Evolutionary conservation across 1,140 invertebrate genomes (phyloP).

Genomic region (Coptotermes formosanus): DNA sequence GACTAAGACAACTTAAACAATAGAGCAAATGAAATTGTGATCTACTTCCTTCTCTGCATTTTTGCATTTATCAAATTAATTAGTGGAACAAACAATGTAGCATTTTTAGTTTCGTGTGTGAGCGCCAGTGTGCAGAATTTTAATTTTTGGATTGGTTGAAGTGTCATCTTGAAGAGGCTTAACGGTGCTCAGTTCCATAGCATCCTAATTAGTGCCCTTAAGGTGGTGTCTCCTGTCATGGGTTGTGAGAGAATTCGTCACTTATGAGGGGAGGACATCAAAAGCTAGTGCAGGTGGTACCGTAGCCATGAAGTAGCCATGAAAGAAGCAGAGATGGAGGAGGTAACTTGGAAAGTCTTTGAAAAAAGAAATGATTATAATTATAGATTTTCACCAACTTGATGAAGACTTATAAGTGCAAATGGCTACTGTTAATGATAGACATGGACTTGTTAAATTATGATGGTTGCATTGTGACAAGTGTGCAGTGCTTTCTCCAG

Average conservation of each 20-base stretch:
- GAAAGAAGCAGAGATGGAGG: background rate
- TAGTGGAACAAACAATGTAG: no score
- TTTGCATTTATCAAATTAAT: no score
- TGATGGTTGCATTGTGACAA: slow-evolving; percentile 14
- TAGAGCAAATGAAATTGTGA: no score
- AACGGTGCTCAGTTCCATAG: no score
- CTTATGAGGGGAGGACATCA: background rate
- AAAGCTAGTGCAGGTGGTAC: background rate
- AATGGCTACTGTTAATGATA: slow-evolving; percentile 4
- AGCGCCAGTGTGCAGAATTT: no score
- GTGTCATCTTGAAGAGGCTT: no score
- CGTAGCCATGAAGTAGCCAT: background rate
- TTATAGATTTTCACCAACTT: slow-evolving; percentile 23
- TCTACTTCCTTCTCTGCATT: no score
- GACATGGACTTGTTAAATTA: slow-evolving; percentile 14
- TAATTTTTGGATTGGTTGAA: no score
- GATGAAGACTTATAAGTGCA: background rate
- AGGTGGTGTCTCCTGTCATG: no score
- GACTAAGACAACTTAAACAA: no score
- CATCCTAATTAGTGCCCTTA: no score
- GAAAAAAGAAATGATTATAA: background rate
- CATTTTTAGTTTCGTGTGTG: no score
- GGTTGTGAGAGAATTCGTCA: background rate
- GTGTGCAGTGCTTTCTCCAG: slow-evolving; percentile 15
- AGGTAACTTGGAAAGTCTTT: background rate